Base-by-base conservation (phyloP, 2,113 vertebrate species). In the Erythrolamprus reginae region DNA sequence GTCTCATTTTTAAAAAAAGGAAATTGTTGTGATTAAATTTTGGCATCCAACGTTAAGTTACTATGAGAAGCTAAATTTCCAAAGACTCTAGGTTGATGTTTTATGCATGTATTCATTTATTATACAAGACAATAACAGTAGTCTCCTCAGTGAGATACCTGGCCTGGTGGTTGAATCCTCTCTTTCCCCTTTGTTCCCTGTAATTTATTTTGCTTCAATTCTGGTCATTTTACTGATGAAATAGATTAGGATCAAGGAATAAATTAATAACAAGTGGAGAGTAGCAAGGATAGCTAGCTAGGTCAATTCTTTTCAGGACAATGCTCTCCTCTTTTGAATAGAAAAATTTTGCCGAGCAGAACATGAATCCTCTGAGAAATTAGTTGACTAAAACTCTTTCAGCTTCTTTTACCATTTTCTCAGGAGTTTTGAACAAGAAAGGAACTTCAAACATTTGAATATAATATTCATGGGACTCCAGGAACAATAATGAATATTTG, bases 31-130 rank as follows among this genome's bases (percentile, higher is more conserved):
- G 87, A 91, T 77, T 91, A 92, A 90, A n/a, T 3, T 0, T 0
- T 84, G 2, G 84, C 85, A 90, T 91, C 87, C 88, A 15, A 45
- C 91, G n/a, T 90, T 84, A 94, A 89, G 5, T 13, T 88, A 56
- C 45, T 47, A 48, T 0, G 10, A 82, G 28, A 89, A 58, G 83
- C 52, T 58, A 56, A 26, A 87, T 92, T 88, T 93, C 87, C 92
- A 48, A 19, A 3, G 17, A 24, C 91, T 51, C 24, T 55, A 93
- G 90, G 26, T 83, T 21, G 88, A 86, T 21, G 89, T 23, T 85
- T 88, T 82, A 56, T 38, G 19, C 50, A 89, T 65, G 88, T 83
- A 88, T 92, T 88, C 91, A 1, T 3, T 87, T 1, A 88, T 93
- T 93, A 2, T n/a, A 26, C 45, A n/a, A 53, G 55, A 28, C 2